Evolutionary conservation across 2,888 invertebrate species (phyloP).

Genomic region (Campaea margaritaria): DNA sequence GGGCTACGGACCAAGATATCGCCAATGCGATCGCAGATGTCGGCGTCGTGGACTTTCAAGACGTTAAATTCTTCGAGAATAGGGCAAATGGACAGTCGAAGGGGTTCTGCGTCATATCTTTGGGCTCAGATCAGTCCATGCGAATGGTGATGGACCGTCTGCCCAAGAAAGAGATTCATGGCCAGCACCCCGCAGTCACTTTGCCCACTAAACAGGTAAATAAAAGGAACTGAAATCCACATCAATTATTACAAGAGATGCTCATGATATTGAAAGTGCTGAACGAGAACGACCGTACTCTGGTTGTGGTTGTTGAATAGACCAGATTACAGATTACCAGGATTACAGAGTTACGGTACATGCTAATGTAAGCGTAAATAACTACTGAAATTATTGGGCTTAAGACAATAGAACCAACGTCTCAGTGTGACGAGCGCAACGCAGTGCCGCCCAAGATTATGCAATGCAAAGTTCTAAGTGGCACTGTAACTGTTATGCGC

Average conservation of each 20-base stretch:
- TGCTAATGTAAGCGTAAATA: too few relatives aligned
- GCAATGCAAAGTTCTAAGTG: too few relatives aligned
- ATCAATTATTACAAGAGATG: not conserved
- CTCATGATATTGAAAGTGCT: not conserved
- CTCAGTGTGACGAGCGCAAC: too few relatives aligned
- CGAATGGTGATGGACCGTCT: conserved; percentile 96
- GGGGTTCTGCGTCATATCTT: conserved; percentile 98
- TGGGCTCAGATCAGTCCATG: conserved; percentile 96
- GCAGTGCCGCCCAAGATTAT: too few relatives aligned
- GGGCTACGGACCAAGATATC: conserved; percentile 99
- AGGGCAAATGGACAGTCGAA: conserved; percentile 99
- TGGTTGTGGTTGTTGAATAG: too few relatives aligned
- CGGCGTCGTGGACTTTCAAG: conserved; percentile 97
- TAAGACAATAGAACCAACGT: too few relatives aligned
- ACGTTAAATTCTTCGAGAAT: conserved; percentile 99
- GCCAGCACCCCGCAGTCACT: conserved; percentile 97
- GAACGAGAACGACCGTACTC: too few relatives aligned
- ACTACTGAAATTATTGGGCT: too few relatives aligned
- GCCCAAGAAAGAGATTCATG: conserved; percentile 98
- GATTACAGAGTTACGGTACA: too few relatives aligned
- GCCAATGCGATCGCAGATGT: conserved; percentile 94
- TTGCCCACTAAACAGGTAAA: conserved; percentile 96
- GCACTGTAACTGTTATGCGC: too few relatives aligned
- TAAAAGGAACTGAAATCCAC: not conserved
- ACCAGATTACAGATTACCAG: too few relatives aligned